Evolutionary conservation across 2,888 invertebrate species (phyloP), one percentile per base, ranked within the genome.

Genomic region (Saturnia japonica): DNA sequence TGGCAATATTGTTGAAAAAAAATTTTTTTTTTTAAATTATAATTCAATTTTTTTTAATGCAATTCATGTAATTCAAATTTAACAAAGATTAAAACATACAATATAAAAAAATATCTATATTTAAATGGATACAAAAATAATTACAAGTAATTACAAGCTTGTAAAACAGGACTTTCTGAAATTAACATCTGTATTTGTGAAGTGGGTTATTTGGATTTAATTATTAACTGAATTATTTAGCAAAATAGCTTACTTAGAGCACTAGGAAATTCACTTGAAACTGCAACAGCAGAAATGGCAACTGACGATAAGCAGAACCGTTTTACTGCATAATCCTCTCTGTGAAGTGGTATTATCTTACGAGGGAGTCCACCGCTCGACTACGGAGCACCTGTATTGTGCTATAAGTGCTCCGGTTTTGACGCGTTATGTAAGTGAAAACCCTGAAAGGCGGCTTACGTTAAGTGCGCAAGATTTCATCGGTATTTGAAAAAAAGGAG

Each of bases 301-400:
- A 78, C 76, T 78, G 78, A 78, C 82, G 82, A 86, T 85, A 85
- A 87, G 84, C 82, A 80, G 81, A 83, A 82, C 82, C 82, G 81
- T 82, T 85, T 79, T 80, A 78, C 76, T 76, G 81, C 76, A 82
- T 88, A 86, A 88, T 88, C 88, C 88, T 78, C 83, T 79, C 80
- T 80, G 81, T 85, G 82, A 82, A 88, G 88, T 84, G 86, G 88
- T 82, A 87, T 88, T 87, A 88, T 85, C 85, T 85, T 79, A 78
- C 83, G 76, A 75, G 76, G 74, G 79, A 79, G 77, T 80, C 82
- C 83, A 79, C 76, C 77, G 77, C 80, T 74, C 77, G 77, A 80
- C 80, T 79, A 77, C 75, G 78, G 84, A 86, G 82, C 80, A 85
- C 81, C 77, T 82, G 82, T 82, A 85, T 85, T 84, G 84, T 83